Conservation (phyloP, 2,888 invertebrate species). For the Noctua comes region DNA sequence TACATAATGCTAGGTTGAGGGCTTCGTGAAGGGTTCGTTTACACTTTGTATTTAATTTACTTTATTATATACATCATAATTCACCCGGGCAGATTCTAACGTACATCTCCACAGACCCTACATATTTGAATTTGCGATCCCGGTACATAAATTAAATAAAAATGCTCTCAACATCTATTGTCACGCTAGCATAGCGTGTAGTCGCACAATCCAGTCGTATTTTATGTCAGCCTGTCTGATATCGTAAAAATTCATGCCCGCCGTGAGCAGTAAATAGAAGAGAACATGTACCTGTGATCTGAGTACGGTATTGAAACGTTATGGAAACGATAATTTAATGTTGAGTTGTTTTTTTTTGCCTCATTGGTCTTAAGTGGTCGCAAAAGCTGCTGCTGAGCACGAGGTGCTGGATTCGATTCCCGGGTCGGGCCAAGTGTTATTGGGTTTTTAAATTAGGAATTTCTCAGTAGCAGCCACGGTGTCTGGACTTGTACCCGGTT, state of each 20-base stretch:
- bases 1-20: no score
- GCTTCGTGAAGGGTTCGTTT: no score
- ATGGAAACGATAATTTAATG: conserved; percentile 1
- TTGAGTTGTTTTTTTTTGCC: not conserved
- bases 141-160: conserved; percentile 42
- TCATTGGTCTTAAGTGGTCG: no score
- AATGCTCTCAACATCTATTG: conserved; percentile 40
- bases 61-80: no score
- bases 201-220: conserved; percentile 56
- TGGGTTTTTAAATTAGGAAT: no score
- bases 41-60: no score
- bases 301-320: conserved; percentile 39
- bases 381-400: no score
- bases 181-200: conserved; percentile 55
- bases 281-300: conserved; percentile 29
- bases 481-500: no score
- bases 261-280: conserved; percentile 51
- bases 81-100: not conserved
- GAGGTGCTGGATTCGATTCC: no score
- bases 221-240: conserved; percentile 62
- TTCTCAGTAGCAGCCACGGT: no score
- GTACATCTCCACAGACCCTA: not conserved
- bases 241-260: conserved; percentile 67
- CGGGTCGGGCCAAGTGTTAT: no score
- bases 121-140: conserved; percentile 16